phyloP scores from a whole-genome alignment of 2,113 vertebrate species.

The Zonotrichia leucophrys region DNA sequence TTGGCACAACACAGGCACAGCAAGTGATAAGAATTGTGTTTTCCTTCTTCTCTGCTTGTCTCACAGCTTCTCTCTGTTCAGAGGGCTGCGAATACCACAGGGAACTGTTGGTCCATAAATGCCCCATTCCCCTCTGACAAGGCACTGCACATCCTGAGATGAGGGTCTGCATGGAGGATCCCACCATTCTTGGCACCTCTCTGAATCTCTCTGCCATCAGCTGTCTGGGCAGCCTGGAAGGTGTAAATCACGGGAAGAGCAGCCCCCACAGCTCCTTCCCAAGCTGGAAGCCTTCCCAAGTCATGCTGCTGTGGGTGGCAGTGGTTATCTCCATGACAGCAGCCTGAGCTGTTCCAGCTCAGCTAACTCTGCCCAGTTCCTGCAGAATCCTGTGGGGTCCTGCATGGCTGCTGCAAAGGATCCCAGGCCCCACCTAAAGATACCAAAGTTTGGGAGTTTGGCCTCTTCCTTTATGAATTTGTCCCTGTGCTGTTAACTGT shows the following conservation, averaged over 20 bases:
- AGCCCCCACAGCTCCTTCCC: not conserved
- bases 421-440: not conserved
- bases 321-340: not conserved
- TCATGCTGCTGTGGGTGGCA: not conserved
- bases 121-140: fast-evolving
- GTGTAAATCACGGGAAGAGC: not conserved
- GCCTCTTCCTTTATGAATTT: not conserved
- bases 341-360: not conserved
- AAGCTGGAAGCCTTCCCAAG: not conserved
- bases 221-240: not conserved
- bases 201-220: not conserved
- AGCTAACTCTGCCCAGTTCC: not conserved
- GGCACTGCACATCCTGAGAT: fast-evolving
- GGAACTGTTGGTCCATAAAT: not conserved
- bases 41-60: too few species aligned
- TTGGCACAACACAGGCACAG: too few species aligned
- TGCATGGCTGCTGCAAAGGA: not conserved
- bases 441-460: not conserved
- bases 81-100: too few species aligned
- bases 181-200: not conserved
- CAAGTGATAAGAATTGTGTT: too few species aligned
- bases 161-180: not conserved
- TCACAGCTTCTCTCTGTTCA: too few species aligned
- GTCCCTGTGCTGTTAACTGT: not conserved
- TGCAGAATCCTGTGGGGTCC: not conserved